phyloP scores from a whole-genome alignment of 1,140 invertebrate species.

The Palaemon carinicauda region DNA sequence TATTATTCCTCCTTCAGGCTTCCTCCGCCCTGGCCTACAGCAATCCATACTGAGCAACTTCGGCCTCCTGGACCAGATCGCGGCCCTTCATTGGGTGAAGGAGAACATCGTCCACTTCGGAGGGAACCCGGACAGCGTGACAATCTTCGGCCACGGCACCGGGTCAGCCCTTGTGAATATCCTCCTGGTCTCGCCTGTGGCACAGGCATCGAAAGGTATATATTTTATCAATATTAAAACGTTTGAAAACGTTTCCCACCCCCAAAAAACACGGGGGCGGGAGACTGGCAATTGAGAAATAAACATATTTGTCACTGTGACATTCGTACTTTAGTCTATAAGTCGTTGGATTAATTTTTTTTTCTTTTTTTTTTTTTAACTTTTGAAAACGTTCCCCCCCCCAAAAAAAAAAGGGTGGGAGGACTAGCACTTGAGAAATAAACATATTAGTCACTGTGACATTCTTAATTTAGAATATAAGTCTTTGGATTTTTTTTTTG shows the following conservation, averaged over 20 bases:
- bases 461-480: too few relatives aligned
- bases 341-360: too few relatives aligned
- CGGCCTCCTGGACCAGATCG: conserved; percentile 87
- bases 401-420: too few relatives aligned
- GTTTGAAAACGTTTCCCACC: not conserved
- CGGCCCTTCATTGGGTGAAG: conserved; percentile 86
- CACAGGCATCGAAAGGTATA: conserved; percentile 58
- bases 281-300: not conserved
- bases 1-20: conserved; percentile 72
- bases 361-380: too few relatives aligned
- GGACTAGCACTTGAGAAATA: too few relatives aligned
- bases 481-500: too few relatives aligned
- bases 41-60: conserved; percentile 82
- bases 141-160: conserved; percentile 91
- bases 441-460: too few relatives aligned
- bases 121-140: conserved; percentile 78
- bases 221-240: too few relatives aligned
- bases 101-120: conserved; percentile 68
- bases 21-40: conserved; percentile 77
- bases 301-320: not conserved
- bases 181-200: conserved; percentile 84
- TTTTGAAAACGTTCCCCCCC: too few relatives aligned
- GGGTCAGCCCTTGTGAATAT: conserved; percentile 92
- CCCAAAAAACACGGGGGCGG: too few relatives aligned
- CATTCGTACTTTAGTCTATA: too few relatives aligned